Base-by-base conservation (phyloP, 2,888 invertebrate species). In the Ischnura elegans region DNA sequence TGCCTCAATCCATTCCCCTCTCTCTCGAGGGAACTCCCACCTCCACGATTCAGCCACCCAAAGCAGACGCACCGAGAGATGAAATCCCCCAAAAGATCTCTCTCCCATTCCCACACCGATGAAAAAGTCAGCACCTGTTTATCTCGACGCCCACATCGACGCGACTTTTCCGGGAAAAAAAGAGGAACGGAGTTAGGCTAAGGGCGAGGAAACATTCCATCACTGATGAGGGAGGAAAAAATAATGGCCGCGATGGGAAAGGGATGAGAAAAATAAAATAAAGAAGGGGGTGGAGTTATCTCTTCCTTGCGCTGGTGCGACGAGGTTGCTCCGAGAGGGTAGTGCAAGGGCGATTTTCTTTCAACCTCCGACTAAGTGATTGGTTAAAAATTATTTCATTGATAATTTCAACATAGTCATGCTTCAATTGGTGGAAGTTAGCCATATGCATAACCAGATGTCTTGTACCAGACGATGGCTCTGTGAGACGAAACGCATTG, bases 101-200 rank as follows among this genome's bases (percentile, higher is more conserved):
- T 8, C 61, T 25, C 13, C 6, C 61, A 2, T 1, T 6, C 61
- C 61, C n/a, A 25, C 3, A 4, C 6, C 61, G 90, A 90, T 90
- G 90, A 90, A 90, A 90, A 61, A 90, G 90, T 90, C 90, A 90
- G 61, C 90, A 66, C 90, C 90, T 90, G 90, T 90, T 90, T 90
- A 90, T 90, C 90, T 90, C 61, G 45, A 90, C 61, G 61, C 43
- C 90, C 66, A 61, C 66, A 90, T 55, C 87, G 13, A 13, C 36
- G 16, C 85, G 85, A 42, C 43, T 85, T 85, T 36, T n/a, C 19
- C 4, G 25, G 85, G 36, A 87, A 25, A 42, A 10, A 87, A 55
- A 55, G 42, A 19, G 55, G 45, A n/a, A 10, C 16, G 19, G 51
- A 3, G 51, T 2, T 45, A n/a, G 46, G 43, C 5, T 19, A n/a